These are phyloP conservation scores for Bradypodion ventrale DNA, from an alignment of 2,797 vertebrate genomes.

Conservation along the genomic window DNA sequence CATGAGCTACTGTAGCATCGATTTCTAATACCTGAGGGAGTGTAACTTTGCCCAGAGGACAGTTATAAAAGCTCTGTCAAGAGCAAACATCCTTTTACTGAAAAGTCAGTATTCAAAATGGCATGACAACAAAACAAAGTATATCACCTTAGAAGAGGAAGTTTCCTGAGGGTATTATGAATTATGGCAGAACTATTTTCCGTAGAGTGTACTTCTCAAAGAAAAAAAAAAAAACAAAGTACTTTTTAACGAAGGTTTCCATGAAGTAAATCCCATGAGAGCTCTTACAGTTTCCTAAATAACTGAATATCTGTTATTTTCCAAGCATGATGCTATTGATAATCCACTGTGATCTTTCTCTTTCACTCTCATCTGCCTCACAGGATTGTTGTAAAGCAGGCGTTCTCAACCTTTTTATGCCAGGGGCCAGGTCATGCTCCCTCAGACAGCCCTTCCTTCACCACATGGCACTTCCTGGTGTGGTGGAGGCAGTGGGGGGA, in stretches of 20 bases:
- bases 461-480: no score
- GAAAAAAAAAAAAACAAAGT: neutral
- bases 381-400: no score
- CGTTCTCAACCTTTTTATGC: no score
- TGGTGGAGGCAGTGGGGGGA: no score
- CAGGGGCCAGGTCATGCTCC: no score
- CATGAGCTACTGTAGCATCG: neutral
- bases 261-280: conserved; percentile 6
- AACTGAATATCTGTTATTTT: neutral
- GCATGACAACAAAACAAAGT: conserved; percentile 48
- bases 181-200: conserved; percentile 23
- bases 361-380: no score
- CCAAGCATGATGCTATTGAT: no score
- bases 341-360: neutral
- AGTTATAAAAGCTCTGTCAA: conserved; percentile 34
- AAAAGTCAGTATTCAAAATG: conserved; percentile 35
- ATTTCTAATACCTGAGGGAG: conserved; percentile 8
- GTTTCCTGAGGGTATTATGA: conserved; percentile 32
- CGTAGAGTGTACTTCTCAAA: conserved; percentile 19
- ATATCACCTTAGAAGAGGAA: conserved; percentile 32
- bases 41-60: conserved; percentile 34
- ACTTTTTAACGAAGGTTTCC: conserved; percentile 20
- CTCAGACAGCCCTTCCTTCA: no score
- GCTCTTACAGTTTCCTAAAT: conserved; percentile 25
- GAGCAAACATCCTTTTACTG: conserved; percentile 44